Percentiles rank a stretch among this genome's conserved stretches.
Conservation (phyloP, 2,113 vertebrate species). For the Piprites chloris region DNA sequence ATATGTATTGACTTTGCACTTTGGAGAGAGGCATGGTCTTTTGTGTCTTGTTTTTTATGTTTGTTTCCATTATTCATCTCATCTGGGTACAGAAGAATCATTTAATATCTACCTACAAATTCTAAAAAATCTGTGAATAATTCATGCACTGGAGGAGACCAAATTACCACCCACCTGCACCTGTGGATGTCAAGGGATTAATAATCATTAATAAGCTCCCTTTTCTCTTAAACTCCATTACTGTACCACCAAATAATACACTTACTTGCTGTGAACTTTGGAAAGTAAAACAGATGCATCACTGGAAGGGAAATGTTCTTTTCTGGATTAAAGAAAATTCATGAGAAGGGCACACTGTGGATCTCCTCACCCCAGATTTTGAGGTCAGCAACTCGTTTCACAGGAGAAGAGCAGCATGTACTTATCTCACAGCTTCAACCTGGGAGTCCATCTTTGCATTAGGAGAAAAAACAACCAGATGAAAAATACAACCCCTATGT, state of each 20-base stretch:
- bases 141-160: background rate
- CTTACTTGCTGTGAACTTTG: background rate
- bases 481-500: background rate
- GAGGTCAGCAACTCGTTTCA: background rate
- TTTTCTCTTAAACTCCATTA: background rate
- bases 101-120: background rate
- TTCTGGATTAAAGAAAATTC: background rate
- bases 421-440: background rate
- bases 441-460: background rate
- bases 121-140: constrained; percentile 24
- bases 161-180: constrained; percentile 6
- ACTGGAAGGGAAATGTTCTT: background rate
- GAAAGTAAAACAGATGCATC: background rate
- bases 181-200: background rate
- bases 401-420: background rate
- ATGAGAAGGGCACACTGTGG: background rate
- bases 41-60: background rate
- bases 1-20: background rate
- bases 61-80: background rate
- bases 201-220: background rate
- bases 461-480: background rate
- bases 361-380: background rate
- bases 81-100: background rate
- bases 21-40: background rate
- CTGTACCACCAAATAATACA: background rate